Conservation (phyloP, 2,888 invertebrate species). For the Agapetus fuscipes region DNA sequence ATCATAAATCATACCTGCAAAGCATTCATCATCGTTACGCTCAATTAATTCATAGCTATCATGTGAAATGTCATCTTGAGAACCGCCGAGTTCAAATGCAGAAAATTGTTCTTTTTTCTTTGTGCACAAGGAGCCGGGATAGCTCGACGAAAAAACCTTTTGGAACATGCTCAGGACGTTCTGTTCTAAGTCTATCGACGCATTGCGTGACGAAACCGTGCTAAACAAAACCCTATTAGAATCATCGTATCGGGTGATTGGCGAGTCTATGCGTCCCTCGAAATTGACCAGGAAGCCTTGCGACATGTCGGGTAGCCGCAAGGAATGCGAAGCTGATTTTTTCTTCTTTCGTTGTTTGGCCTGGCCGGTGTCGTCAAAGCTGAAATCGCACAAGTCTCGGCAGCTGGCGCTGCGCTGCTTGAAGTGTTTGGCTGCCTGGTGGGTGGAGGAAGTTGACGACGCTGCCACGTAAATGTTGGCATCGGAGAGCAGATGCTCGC, state of each 20-base stretch:
- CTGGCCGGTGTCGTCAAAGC: conserved; percentile 60
- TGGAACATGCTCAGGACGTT: conserved; percentile 54
- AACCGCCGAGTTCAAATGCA: conserved; percentile 54
- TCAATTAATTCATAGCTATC: conserved; percentile 82
- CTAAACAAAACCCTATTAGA: conserved; percentile 40
- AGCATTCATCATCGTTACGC: conserved; percentile 57
- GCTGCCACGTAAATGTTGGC: conserved; percentile 45
- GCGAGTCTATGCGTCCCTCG: conserved; percentile 51
- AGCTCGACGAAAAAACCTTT: conserved; percentile 77
- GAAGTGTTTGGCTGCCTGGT: conserved; percentile 38
- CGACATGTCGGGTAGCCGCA: conserved; percentile 28
- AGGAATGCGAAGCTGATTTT: conserved; percentile 31
- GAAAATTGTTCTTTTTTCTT: conserved; percentile 56
- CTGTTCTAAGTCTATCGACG: conserved; percentile 59
- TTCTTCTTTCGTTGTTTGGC: conserved; percentile 47
- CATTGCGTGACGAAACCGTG: conserved; percentile 38
- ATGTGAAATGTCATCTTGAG: conserved; percentile 80
- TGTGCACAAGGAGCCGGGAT: conserved; percentile 70
- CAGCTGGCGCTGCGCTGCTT: conserved; percentile 78
- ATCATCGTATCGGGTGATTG: conserved; percentile 64
- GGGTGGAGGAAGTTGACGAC: conserved; percentile 26
- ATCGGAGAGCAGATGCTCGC: conserved; percentile 24
- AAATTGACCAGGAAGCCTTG: conserved; percentile 35
- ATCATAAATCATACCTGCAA: conserved; percentile 33
- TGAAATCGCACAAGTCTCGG: conserved; percentile 70